Evolutionary conservation across 2,888 invertebrate species (phyloP).

Genomic region (Eremobia ochroleuca): DNA sequence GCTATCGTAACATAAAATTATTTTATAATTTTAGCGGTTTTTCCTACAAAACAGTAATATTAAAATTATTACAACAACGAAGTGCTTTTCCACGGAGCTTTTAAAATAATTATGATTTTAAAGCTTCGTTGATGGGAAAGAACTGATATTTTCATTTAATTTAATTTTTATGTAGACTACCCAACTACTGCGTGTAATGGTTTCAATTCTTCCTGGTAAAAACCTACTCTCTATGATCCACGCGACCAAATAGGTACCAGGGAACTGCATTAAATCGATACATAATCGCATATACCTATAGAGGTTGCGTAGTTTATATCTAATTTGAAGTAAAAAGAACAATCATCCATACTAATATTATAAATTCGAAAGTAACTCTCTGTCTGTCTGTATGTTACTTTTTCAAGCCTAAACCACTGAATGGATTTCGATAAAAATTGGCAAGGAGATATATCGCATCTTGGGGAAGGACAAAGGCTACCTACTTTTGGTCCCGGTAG

Average conservation of each 20-base stretch:
- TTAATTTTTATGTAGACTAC: background rate
- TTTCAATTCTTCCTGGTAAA: background rate
- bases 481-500: no score
- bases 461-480: no score
- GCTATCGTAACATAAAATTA: background rate
- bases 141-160: background rate
- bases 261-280: background rate
- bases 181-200: background rate
- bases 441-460: no score
- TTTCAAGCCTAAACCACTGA: no score
- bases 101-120: conserved; percentile 30
- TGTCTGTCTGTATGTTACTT: no score
- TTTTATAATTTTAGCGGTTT: background rate
- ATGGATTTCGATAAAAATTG: no score
- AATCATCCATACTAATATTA: background rate
- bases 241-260: background rate
- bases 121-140: conserved; percentile 13
- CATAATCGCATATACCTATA: background rate
- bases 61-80: conserved; percentile 18
- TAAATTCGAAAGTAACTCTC: no score
- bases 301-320: background rate
- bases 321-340: background rate
- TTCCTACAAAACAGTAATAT: background rate
- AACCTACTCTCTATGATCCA: background rate
- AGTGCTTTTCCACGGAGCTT: conserved; percentile 34